Conservation (phyloP, 2,797 vertebrate species). For the Pogoniulus pusillus region DNA sequence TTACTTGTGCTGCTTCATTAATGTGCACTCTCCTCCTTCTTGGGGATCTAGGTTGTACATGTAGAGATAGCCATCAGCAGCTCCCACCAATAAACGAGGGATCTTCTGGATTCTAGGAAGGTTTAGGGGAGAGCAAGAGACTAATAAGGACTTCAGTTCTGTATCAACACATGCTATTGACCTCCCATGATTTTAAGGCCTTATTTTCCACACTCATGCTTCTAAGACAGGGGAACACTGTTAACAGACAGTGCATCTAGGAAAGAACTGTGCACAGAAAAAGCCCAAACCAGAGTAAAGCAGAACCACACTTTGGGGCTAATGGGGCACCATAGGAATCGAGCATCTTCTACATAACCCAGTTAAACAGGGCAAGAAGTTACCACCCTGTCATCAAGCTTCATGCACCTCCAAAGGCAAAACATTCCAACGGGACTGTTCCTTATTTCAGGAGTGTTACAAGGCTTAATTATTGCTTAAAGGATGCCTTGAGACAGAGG, state of each 20-base stretch:
- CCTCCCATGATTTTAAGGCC: background rate
- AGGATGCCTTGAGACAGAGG: slow-evolving; percentile 14
- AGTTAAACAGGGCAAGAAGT: background rate
- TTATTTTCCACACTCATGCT: background rate
- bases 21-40: slow-evolving; percentile 94
- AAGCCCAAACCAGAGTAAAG: background rate
- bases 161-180: background rate
- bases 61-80: slow-evolving; percentile 95
- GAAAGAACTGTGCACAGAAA: background rate
- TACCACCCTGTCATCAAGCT: background rate
- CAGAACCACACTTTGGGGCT: background rate
- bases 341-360: background rate
- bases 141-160: background rate
- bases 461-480: slow-evolving; percentile 28
- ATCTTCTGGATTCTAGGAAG: slow-evolving; percentile 93
- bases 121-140: background rate
- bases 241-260: background rate
- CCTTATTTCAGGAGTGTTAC: background rate
- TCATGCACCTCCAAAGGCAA: background rate
- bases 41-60: slow-evolving; percentile 98
- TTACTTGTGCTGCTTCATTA: slow-evolving; percentile 99
- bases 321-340: background rate
- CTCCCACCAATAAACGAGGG: slow-evolving; percentile 91
- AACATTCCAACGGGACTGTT: background rate
- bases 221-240: background rate